phyloP scores from a whole-genome alignment of 2,113 vertebrate species.

The Myocastor coypus region DNA sequence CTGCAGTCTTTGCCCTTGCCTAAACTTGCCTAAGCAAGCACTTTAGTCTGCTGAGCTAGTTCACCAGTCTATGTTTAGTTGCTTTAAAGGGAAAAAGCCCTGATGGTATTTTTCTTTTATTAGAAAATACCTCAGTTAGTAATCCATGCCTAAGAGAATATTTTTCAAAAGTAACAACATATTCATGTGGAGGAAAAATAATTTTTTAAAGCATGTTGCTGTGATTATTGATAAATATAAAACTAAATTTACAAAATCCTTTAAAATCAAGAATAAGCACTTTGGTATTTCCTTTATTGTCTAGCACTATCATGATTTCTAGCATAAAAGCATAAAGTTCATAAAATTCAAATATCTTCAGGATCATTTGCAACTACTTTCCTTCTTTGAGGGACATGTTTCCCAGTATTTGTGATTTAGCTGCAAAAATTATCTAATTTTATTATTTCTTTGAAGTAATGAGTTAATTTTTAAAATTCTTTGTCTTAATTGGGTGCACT shows the following conservation, averaged over 20 bases:
- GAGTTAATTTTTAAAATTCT: constrained; percentile 96
- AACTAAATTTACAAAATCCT: constrained; percentile 81
- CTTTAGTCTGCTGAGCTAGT: too few species aligned
- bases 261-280: constrained; percentile 86
- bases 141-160: constrained; percentile 79
- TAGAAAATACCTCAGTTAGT: constrained; percentile 52
- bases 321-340: constrained; percentile 85
- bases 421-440: constrained; percentile 96
- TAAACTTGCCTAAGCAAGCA: too few species aligned
- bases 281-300: constrained; percentile 86
- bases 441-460: constrained; percentile 98
- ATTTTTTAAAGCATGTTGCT: constrained; percentile 85
- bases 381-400: constrained; percentile 98
- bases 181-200: constrained; percentile 75
- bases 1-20: too few species aligned
- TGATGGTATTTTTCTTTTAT: constrained; percentile 57
- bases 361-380: constrained; percentile 87
- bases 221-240: constrained; percentile 85
- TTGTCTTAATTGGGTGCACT: constrained; percentile 97
- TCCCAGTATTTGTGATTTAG: constrained; percentile 99
- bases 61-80: background rate
- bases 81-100: constrained; percentile 73
- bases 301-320: constrained; percentile 87
- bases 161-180: constrained; percentile 81
- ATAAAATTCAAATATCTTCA: constrained; percentile 82